phyloP scores from a whole-genome alignment of 92 coral and sea anemone genomes.

The Actinostola sp. region DNA sequence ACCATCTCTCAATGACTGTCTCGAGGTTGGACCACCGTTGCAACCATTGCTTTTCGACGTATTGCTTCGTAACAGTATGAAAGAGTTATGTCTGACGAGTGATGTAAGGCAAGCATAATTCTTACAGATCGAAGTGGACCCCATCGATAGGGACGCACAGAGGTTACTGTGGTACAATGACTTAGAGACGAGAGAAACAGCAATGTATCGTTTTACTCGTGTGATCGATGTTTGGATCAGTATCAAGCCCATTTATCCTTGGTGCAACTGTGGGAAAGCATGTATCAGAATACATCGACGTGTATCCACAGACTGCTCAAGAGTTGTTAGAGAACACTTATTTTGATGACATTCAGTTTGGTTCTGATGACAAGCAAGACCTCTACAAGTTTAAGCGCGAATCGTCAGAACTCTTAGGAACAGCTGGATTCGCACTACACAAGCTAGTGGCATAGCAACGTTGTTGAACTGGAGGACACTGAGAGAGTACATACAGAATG shows the following conservation, averaged over 20 bases:
- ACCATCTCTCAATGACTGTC: slow-evolving; percentile 57
- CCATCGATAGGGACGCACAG: too few species aligned
- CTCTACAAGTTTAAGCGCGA: too few species aligned
- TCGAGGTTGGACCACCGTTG: slow-evolving; percentile 57
- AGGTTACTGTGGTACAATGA: slow-evolving; percentile 43
- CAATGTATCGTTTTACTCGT: too few species aligned
- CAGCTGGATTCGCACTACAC: too few species aligned
- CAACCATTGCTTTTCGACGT: too few species aligned
- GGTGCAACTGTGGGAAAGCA: too few species aligned
- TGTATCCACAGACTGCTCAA: slow-evolving; percentile 21
- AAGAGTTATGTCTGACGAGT: slow-evolving; percentile 42
- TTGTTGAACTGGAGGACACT: slow-evolving; percentile 22
- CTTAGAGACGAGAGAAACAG: slow-evolving; percentile 13
- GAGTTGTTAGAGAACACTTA: slow-evolving; percentile 30
- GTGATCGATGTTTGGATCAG: too few species aligned
- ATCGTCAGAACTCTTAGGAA: too few species aligned
- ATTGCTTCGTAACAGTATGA: slow-evolving; percentile 37
- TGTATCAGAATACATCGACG: slow-evolving; percentile 28
- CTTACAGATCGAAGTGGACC: too few species aligned
- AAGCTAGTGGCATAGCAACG: too few species aligned
- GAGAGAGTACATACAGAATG: slow-evolving; percentile 31
- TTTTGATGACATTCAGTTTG: slow-evolving; percentile 42
- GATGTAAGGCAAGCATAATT: slow-evolving; percentile 48
- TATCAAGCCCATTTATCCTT: too few species aligned
- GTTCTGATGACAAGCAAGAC: slow-evolving; percentile 28